Evolutionary conservation across 2,113 vertebrate species (phyloP), one percentile per base, ranked within the genome.

Genomic region (Cavia porcellus): DNA sequence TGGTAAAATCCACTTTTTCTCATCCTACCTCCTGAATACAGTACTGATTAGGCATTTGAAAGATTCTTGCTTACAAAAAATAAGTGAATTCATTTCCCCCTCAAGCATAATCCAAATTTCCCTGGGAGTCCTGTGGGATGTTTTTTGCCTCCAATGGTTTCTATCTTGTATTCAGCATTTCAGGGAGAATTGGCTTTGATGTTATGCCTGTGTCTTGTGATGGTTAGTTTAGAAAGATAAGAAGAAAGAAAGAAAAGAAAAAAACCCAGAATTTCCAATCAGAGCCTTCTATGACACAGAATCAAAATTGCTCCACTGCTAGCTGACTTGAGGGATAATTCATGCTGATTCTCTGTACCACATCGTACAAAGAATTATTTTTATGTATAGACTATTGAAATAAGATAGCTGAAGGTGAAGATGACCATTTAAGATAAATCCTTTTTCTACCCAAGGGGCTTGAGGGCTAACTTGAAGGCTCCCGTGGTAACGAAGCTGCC

Each of bases 31-130:
- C 64, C 77, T 90, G 80, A 93, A 79, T 90, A 50, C 68, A 94
- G 80, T 35, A 55, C 68, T 75, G 55, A 92, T 89, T 85, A 89
- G 47, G 89, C 84, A 75, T 97, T 80, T 97, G 95, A 96, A 95
- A 96, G 68, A 92, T 61, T 88, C 50, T 95, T 95, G 66, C 92
- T 95, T 91, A 93, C 68, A 92, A 77, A 50, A 95, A 92, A 88
- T 62, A 84, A 97, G 82, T 57, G 47, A 93, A 95, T 96, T 95
- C 74, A 87, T 89, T 97, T 97, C 90, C 55, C 20, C 89, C 57
- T 96, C 89, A 94, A 9, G 75, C 74, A 70, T 93, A 87, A 92
- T 61, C 89, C 35, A 95, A 74, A 91, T 86, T 55, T 89, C 86
- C 83, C 62, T 82, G 86, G 50, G 75, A 96, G 96, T 77, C 62